These are phyloP conservation scores for Xenopus borealis DNA, from an alignment of 2,113 vertebrate genomes.

Conservation along the genomic window DNA sequence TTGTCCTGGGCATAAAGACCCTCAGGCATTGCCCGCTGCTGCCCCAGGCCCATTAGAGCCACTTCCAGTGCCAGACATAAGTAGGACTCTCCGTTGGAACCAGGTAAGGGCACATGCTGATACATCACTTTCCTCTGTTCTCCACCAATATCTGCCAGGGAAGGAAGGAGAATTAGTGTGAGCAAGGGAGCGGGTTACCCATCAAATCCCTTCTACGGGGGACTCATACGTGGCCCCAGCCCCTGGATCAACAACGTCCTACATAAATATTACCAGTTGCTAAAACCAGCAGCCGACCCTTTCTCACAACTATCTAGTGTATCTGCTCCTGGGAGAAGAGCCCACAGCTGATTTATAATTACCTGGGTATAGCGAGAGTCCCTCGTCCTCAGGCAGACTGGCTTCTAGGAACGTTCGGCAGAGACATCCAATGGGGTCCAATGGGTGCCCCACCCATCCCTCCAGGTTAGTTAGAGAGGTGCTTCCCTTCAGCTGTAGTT, in stretches of 20 bases:
- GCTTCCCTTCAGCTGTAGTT: constrained; percentile 59
- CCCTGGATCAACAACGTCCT: no score
- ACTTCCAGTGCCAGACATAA: constrained; percentile 60
- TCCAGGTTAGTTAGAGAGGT: constrained; percentile 58
- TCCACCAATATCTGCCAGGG: constrained; percentile 42
- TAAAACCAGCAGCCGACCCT: no score
- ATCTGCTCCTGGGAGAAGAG: no score
- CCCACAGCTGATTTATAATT: neutral
- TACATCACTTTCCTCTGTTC: constrained; percentile 60
- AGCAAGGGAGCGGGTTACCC: no score
- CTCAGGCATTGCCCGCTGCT: constrained; percentile 64
- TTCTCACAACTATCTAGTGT: no score
- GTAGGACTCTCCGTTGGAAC: constrained; percentile 56
- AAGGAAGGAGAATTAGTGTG: neutral
- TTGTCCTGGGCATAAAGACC: constrained; percentile 68
- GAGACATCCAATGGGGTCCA: constrained; percentile 66
- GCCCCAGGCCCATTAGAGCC: constrained; percentile 61
- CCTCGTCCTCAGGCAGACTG: constrained; percentile 58
- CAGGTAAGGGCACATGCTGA: constrained; percentile 56
- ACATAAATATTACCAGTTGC: no score
- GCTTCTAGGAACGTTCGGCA: constrained; percentile 63
- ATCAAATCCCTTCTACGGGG: no score
- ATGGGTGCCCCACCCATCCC: constrained; percentile 66
- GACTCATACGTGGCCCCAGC: no score
- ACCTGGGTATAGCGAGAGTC: constrained; percentile 57